Conservation (phyloP, 2,888 invertebrate genomes). For the Drosophila buzzatii region DNA sequence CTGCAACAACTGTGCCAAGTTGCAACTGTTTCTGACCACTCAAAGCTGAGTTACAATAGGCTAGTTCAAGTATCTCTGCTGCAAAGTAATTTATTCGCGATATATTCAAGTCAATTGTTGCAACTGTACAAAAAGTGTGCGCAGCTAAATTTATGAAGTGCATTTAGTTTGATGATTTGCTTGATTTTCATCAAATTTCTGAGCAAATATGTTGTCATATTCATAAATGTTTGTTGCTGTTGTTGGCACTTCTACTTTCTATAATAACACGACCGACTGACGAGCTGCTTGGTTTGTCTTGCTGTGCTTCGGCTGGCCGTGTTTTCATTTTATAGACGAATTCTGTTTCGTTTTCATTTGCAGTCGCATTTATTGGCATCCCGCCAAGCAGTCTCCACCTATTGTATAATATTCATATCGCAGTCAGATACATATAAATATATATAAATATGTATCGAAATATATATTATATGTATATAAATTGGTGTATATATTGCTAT, state of each 20-base stretch:
- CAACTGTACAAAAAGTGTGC: constrained; percentile 18
- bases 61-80: background rate
- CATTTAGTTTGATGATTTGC: constrained; percentile 33
- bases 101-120: constrained; percentile 10
- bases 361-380: constrained; percentile 72
- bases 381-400: constrained; percentile 68
- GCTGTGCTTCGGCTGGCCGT: constrained; percentile 13
- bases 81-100: constrained; percentile 13
- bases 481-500: constrained; percentile 40
- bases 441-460: constrained; percentile 8
- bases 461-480: constrained; percentile 5
- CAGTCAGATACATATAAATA: constrained; percentile 19
- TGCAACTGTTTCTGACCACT: background rate
- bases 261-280: constrained; percentile 38
- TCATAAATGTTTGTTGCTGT: constrained; percentile 28
- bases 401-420: constrained; percentile 74
- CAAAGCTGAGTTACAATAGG: background rate
- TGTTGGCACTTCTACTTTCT: constrained; percentile 62
- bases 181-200: constrained; percentile 40
- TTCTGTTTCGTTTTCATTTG: constrained; percentile 62
- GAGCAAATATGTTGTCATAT: constrained; percentile 39
- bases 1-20: background rate
- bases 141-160: constrained; percentile 37
- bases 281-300: background rate
- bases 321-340: constrained; percentile 37